Conservation (phyloP, 2,888 invertebrate species). For the Callinectes sapidus region DNA sequence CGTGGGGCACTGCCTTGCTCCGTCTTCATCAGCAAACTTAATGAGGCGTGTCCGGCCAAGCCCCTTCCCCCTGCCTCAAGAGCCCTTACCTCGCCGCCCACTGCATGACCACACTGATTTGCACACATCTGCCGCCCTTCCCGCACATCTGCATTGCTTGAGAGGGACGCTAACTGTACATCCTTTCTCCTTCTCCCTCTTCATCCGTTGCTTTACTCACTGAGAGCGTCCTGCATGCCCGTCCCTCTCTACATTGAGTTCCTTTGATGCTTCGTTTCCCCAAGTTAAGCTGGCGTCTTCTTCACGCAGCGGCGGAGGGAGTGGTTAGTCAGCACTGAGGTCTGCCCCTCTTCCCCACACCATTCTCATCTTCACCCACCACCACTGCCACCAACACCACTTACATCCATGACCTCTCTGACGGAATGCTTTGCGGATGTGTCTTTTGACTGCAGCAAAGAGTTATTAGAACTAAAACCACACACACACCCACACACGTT, state of each 20-base stretch:
- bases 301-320: neutral
- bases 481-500: neutral
- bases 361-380: neutral
- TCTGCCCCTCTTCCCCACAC: neutral
- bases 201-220: neutral
- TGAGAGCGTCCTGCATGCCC: neutral
- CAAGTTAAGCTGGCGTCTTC: neutral
- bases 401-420: neutral
- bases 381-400: neutral
- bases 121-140: neutral
- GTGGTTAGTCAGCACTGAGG: neutral
- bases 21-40: neutral
- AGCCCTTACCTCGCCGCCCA: neutral
- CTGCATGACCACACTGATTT: neutral
- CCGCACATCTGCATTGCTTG: neutral
- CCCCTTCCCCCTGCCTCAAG: neutral
- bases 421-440: neutral
- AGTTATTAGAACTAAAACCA: neutral
- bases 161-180: neutral
- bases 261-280: too few relatives aligned
- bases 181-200: neutral
- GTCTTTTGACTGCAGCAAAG: neutral
- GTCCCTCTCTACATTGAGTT: too few relatives aligned
- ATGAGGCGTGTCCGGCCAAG: slow-evolving; percentile 12
- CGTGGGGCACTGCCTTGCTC: neutral